These are phyloP conservation scores for Neoseiulus cucumeris DNA, from an alignment of 1,140 invertebrate genomes.

Conservation along the genomic window DNA sequence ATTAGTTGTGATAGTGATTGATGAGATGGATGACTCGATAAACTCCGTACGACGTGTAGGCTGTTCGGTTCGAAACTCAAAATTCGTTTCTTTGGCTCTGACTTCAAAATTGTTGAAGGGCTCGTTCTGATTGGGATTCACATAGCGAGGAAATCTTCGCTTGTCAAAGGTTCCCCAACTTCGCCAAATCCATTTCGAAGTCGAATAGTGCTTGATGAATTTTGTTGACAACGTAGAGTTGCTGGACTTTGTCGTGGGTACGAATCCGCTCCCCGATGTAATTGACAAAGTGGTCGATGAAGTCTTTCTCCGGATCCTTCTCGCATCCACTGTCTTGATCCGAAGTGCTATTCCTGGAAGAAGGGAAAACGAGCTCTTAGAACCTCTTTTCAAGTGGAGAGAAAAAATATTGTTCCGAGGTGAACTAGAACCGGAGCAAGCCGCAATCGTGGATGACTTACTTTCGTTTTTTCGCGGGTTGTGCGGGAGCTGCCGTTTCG, in stretches of 20 bases:
- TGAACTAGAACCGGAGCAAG: too few relatives aligned
- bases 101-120: too few relatives aligned
- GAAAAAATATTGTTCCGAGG: too few relatives aligned
- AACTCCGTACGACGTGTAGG: too few relatives aligned
- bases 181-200: not conserved
- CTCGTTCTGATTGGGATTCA: too few relatives aligned
- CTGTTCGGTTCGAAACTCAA: too few relatives aligned
- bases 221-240: constrained; percentile 9
- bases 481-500: not conserved
- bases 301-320: not conserved
- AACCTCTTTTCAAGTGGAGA: too few relatives aligned
- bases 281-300: constrained; percentile 7
- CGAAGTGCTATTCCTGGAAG: not conserved
- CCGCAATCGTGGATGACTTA: too few relatives aligned
- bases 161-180: not conserved
- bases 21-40: too few relatives aligned
- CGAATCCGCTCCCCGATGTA: constrained; percentile 2
- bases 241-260: constrained; percentile 1
- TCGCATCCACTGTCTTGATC: constrained; percentile 6
- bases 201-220: constrained; percentile 7
- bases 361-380: not conserved
- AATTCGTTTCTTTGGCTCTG: too few relatives aligned
- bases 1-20: too few relatives aligned
- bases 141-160: too few relatives aligned
- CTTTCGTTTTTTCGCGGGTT: not conserved